Base-by-base conservation (phyloP, 1,140 invertebrate species). In the Himalopsyche phryganea region DNA sequence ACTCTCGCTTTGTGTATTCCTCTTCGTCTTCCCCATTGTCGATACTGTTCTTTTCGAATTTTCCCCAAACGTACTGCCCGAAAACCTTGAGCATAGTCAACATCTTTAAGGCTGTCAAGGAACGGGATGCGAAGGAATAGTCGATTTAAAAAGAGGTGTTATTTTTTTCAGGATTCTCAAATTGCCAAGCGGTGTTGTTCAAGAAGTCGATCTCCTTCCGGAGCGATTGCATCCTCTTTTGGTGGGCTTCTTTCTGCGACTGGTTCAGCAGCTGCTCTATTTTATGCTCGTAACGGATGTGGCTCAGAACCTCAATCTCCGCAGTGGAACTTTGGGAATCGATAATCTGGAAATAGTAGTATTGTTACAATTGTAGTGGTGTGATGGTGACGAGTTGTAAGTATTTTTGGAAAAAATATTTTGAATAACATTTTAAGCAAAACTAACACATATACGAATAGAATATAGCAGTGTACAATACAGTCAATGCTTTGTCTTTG, bases 131-230 rank as follows among this genome's bases (percentile, higher is more conserved):
- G n/a, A n/a, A n/a, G n/a, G n/a, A n/a, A n/a, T n/a, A n/a, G n/a
- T 28, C 9, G 23, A 9, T 5, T 28, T 28, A 28, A 9, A 28
- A 28, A 9, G 23, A 9, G 9, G 23, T 28, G 6, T 33, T 41
- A 14, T 36, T 58, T 38, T 55, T 60, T 50, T 76, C 75, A 18
- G 73, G 75, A 54, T 73, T 75, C 50, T 86, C 82, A 76, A 85
- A 87, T 69, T 83, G 81, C 85, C 85, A 87, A 65, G 86, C 84
- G 4, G 85, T 86, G 10, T 76, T 73, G 69, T 85, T 86, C 10
- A 87, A 71, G 65, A 83, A 85, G 47, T 84, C 82, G 32, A 87
- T 69, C 71, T 86, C 83, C 67, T 85, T 86, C 60, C 84, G 73
- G 45, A 87, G 68, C 9, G 76, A 72, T 66, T 85, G 81, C 28